These are phyloP conservation scores for Ceratotherium simum DNA, from an alignment of 2,113 vertebrate species.

Conservation along the genomic window DNA sequence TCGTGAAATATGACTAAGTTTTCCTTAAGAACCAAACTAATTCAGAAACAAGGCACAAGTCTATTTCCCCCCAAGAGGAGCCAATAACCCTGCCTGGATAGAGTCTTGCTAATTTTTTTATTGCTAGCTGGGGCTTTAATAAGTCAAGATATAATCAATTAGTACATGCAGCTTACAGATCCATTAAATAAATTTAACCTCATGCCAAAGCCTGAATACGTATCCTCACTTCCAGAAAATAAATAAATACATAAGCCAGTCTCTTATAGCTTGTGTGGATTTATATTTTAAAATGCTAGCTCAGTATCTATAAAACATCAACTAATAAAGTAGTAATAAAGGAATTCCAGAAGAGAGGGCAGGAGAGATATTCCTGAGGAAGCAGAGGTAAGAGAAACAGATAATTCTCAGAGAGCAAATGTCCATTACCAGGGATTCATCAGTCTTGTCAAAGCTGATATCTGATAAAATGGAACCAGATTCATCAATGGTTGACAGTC, in stretches of 20 bases:
- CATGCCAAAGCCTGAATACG: conserved; percentile 60
- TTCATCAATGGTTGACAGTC: conserved; percentile 97
- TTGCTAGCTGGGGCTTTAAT: conserved; percentile 44
- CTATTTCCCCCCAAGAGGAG: conserved; percentile 14
- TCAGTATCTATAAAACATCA: conserved; percentile 47
- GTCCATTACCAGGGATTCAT: conserved; percentile 95
- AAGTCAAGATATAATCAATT: conserved; percentile 58
- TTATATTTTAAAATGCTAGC: conserved; percentile 62
- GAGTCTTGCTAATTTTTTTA: conserved; percentile 28
- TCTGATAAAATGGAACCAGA: conserved; percentile 97
- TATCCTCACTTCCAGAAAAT: conserved; percentile 56
- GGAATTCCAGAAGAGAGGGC: not conserved
- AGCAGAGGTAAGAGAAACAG: conserved; percentile 38
- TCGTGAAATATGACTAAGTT: conserved; percentile 4
- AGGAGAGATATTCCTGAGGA: not conserved
- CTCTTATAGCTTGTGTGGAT: not conserved
- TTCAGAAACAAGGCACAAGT: conserved; percentile 52
- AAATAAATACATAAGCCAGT: conserved; percentile 24
- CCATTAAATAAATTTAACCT: conserved; percentile 61
- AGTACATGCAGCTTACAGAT: conserved; percentile 4
- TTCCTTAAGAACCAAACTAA: conserved; percentile 52
- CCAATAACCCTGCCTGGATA: conserved; percentile 22
- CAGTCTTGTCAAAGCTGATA: conserved; percentile 99
- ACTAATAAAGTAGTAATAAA: conserved; percentile 62
- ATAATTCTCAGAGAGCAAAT: conserved; percentile 55